Evolutionary conservation across 2,797 vertebrate genomes (phyloP).

Genomic region (Vireo griseus): DNA sequence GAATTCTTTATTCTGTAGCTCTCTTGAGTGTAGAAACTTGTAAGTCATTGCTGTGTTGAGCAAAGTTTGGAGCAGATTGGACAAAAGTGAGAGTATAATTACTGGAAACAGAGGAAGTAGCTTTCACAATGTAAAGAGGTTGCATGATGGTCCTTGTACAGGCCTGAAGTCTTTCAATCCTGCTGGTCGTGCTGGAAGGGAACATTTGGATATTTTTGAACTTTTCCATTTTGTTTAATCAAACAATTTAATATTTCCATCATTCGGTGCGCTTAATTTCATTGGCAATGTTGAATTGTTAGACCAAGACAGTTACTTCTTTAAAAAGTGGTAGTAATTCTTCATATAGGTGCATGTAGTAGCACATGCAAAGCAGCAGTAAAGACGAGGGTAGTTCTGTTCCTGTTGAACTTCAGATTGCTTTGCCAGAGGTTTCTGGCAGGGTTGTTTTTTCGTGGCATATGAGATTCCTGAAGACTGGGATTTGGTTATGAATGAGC

Average conservation of each 20-base stretch:
- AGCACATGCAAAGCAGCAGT: background rate
- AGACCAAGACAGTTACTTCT: background rate
- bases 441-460: background rate
- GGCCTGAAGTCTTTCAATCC: background rate
- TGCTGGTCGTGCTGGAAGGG: background rate
- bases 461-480: background rate
- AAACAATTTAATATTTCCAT: background rate
- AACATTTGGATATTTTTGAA: background rate
- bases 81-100: background rate
- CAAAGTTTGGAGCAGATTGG: background rate
- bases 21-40: background rate
- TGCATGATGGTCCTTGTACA: background rate
- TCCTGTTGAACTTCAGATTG: background rate
- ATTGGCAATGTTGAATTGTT: background rate
- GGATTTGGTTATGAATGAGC: constrained; percentile 32
- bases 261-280: background rate
- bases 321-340: background rate
- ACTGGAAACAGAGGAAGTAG: background rate
- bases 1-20: background rate
- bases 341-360: background rate
- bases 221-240: background rate
- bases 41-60: background rate
- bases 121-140: background rate
- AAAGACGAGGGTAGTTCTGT: background rate
- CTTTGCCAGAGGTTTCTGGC: background rate